A percentile compares a stretch with the other conserved stretches of the same genome.
These are phyloP conservation scores for Cydia strobilella DNA, from an alignment of 1,140 invertebrate genomes.

Conservation along the genomic window DNA sequence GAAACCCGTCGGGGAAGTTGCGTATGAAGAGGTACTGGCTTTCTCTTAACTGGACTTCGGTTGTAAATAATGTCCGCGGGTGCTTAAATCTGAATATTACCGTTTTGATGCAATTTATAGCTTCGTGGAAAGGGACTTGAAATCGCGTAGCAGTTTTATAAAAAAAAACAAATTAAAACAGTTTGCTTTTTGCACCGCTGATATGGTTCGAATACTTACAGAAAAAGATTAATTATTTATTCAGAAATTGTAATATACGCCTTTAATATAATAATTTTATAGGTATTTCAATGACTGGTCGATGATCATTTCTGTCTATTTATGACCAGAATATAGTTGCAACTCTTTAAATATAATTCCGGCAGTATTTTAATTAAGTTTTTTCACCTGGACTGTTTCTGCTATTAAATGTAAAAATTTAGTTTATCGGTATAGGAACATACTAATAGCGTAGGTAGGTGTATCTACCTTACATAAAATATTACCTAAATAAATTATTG, in stretches of 20 bases:
- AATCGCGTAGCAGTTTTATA: conserved; percentile 12
- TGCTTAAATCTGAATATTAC: conserved; percentile 18
- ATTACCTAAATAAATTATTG: conserved; percentile 15
- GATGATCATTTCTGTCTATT: background rate
- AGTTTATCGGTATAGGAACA: background rate
- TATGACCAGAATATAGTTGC: background rate
- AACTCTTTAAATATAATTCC: background rate
- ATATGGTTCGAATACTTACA: background rate
- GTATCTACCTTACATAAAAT: background rate
- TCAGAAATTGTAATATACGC: background rate
- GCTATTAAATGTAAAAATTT: background rate
- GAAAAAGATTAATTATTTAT: background rate
- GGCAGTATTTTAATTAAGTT: background rate
- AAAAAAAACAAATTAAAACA: background rate
- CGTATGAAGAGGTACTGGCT: background rate
- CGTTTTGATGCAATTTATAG: conserved; percentile 25
- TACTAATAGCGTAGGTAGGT: background rate
- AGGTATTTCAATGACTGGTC: conserved; percentile 6
- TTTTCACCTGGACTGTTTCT: background rate
- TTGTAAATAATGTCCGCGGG: conserved; percentile 22
- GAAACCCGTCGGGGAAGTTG: conserved; percentile 24
- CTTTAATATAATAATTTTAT: background rate
- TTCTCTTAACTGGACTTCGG: conserved; percentile 29
- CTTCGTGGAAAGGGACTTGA: conserved; percentile 13
- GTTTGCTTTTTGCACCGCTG: background rate